A percentile compares a stretch with the other conserved stretches of the same genome.
These are phyloP conservation scores for Chionis minor DNA, from an alignment of 2,113 vertebrate species.

Conservation along the genomic window DNA sequence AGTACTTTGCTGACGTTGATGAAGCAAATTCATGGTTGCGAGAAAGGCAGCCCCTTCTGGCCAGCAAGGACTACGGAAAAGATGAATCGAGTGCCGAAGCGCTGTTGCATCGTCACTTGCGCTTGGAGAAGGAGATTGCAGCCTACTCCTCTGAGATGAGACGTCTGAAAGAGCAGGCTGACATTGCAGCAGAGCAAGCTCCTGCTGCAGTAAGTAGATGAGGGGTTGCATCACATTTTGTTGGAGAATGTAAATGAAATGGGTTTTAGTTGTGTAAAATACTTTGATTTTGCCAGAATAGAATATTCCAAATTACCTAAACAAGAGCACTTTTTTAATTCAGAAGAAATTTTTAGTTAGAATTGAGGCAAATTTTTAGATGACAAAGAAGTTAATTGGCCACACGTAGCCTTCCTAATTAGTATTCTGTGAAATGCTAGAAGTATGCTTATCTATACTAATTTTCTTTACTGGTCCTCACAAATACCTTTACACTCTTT, in stretches of 20 bases:
- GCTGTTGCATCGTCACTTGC: constrained; percentile 79
- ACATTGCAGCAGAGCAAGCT: constrained; percentile 65
- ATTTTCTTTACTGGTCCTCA: neutral
- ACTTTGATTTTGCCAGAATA: neutral
- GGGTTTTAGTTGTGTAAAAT: neutral
- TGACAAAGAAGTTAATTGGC: neutral
- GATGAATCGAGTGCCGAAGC: constrained; percentile 75
- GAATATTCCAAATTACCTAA: neutral
- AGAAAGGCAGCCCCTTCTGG: constrained; percentile 76
- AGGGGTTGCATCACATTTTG: neutral
- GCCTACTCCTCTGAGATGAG: constrained; percentile 78
- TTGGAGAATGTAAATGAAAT: neutral
- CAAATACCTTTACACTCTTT: neutral
- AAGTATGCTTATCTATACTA: neutral
- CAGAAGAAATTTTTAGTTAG: neutral
- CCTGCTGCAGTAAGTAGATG: constrained; percentile 70
- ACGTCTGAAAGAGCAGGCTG: constrained; percentile 79
- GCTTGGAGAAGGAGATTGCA: constrained; percentile 76
- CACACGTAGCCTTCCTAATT: rapidly evolving
- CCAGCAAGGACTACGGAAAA: constrained; percentile 76
- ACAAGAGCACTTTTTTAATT: neutral
- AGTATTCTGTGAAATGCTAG: neutral
- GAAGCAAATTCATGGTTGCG: constrained; percentile 84
- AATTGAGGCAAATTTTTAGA: neutral
- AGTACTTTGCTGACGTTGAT: constrained; percentile 84